phyloP scores from a whole-genome alignment of 2,113 vertebrate genomes.

The Xiphophorus maculatus region DNA sequence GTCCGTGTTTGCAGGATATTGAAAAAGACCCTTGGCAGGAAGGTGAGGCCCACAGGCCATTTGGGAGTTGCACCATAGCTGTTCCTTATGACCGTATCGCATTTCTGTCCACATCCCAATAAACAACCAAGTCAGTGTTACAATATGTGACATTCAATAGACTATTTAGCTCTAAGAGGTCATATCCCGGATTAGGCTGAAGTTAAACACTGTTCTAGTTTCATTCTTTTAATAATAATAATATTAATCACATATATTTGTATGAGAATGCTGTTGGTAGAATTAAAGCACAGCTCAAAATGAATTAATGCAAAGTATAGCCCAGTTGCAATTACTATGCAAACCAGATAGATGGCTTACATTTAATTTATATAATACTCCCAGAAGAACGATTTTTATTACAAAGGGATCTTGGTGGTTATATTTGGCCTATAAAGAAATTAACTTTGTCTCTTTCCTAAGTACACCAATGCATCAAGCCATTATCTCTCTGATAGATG shows the following conservation, averaged over 20 bases:
- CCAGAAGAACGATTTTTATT: conserved; percentile 80
- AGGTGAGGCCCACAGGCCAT: conserved; percentile 65
- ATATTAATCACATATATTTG: conserved; percentile 44
- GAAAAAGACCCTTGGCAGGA: conserved; percentile 79
- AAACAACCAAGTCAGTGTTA: conserved; percentile 39
- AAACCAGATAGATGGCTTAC: conserved; percentile 74
- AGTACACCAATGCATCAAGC: conserved; percentile 86
- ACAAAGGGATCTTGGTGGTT: conserved; percentile 70
- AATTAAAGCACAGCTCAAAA: conserved; percentile 59
- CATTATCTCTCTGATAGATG: conserved; percentile 86
- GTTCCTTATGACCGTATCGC: conserved; percentile 66
- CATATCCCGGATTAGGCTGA: not conserved
- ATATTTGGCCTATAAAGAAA: conserved; percentile 84
- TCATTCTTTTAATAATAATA: conserved; percentile 2
- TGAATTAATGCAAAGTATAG: conserved; percentile 60
- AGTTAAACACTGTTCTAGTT: conserved; percentile 1
- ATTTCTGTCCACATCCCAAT: conserved; percentile 66
- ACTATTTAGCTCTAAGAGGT: conserved; percentile 9
- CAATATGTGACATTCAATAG: conserved; percentile 38
- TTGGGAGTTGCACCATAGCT: conserved; percentile 53
- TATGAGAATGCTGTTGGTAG: conserved; percentile 50
- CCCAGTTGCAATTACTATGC: conserved; percentile 73
- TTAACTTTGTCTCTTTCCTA: conserved; percentile 85
- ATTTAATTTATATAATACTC: conserved; percentile 83
- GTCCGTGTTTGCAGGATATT: conserved; percentile 79